A percentile compares a stretch with the other conserved stretches of the same genome.
phyloP scores from a whole-genome alignment of 2,797 vertebrate genomes.

The Loriculus beryllinus region DNA sequence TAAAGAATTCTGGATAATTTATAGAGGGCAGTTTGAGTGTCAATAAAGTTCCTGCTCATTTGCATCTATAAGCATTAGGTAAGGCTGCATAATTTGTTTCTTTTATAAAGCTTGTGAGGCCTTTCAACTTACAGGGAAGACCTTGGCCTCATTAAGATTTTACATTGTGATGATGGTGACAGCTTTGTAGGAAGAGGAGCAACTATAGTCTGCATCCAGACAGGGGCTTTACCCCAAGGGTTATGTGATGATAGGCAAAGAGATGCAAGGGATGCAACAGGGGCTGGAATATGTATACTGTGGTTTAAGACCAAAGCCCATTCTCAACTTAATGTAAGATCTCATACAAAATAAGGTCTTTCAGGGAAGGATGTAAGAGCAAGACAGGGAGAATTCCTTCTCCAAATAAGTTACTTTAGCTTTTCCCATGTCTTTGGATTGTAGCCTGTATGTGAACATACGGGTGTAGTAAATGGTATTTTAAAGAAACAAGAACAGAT shows the following conservation, averaged over 20 bases:
- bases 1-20: background rate
- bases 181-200: background rate
- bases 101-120: background rate
- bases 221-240: background rate
- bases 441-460: background rate
- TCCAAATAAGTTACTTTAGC: background rate
- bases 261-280: fast-evolving
- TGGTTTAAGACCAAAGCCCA: background rate
- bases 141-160: background rate
- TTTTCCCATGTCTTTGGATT: background rate
- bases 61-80: background rate
- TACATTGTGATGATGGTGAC: background rate
- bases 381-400: background rate
- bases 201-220: background rate
- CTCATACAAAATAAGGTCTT: background rate
- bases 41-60: background rate
- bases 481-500: background rate
- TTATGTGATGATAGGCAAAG: background rate
- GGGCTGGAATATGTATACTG: background rate
- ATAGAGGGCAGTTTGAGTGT: background rate
- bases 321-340: background rate
- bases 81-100: background rate
- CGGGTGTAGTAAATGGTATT: background rate
- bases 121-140: background rate
- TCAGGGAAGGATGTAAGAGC: background rate